Evolutionary conservation across 2,888 invertebrate genomes (phyloP).

Genomic region (Volucella zonaria): DNA sequence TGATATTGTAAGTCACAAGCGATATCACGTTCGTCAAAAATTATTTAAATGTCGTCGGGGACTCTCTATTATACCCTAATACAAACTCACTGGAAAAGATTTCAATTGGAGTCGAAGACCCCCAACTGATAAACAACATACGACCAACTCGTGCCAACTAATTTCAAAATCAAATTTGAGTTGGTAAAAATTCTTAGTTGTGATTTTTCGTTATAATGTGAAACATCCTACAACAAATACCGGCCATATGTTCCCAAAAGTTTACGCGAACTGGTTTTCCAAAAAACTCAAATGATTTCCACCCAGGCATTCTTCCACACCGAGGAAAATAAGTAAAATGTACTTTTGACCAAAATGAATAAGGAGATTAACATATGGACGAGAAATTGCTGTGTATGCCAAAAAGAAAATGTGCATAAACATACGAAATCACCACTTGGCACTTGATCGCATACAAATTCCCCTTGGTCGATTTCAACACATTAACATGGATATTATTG

Average conservation of each 20-base stretch:
- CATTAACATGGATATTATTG: conserved; percentile 50
- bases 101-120: background rate
- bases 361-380: conserved; percentile 39
- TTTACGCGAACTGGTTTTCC: conserved; percentile 7
- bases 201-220: conserved; percentile 33
- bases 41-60: conserved; percentile 13
- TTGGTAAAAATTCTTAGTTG: conserved; percentile 14
- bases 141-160: background rate
- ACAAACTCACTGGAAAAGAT: conserved; percentile 14
- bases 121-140: background rate
- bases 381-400: conserved; percentile 32
- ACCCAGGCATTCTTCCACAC: conserved; percentile 31
- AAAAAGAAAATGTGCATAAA: conserved; percentile 57
- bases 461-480: conserved; percentile 58
- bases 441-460: conserved; percentile 19
- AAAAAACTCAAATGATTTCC: conserved; percentile 5
- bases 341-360: conserved; percentile 43
- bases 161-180: conserved; percentile 14
- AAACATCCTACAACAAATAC: conserved; percentile 32
- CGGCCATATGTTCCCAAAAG: conserved; percentile 23
- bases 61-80: conserved; percentile 29
- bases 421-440: conserved; percentile 50
- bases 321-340: conserved; percentile 37
- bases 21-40: conserved; percentile 31
- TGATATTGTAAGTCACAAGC: conserved; percentile 64